These are phyloP conservation scores for Crotalus viridis DNA, from an alignment of 2,113 vertebrate genomes.

Conservation along the genomic window DNA sequence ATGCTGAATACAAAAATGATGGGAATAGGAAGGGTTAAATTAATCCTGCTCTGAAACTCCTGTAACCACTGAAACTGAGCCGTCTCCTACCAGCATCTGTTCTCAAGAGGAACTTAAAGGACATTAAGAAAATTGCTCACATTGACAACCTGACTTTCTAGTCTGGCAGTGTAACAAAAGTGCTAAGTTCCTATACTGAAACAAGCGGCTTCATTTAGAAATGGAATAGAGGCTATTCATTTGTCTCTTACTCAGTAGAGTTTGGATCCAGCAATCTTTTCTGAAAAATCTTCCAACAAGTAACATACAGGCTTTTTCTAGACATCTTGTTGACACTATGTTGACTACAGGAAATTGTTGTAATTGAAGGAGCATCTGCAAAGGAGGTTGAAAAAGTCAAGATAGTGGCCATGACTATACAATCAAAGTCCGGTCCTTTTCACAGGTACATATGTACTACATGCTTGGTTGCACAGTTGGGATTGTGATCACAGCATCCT, in stretches of 20 bases:
- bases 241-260: neutral
- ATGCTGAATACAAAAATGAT: neutral
- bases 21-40: neutral
- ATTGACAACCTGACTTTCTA: neutral
- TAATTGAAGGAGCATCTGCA: neutral
- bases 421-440: neutral
- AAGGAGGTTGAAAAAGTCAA: neutral
- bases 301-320: neutral
- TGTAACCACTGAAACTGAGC: neutral
- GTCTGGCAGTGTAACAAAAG: neutral
- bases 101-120: neutral
- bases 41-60: neutral
- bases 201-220: neutral
- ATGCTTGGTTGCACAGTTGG: neutral
- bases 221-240: neutral
- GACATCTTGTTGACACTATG: neutral
- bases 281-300: neutral
- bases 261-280: neutral
- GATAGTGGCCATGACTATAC: neutral
- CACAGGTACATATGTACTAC: neutral
- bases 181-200: neutral
- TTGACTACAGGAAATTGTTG: neutral
- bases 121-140: neutral
- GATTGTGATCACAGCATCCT: neutral
- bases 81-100: neutral